A percentile compares a stretch with the other conserved stretches of the same genome.
Conservation (phyloP, 2,888 invertebrate species). For the Agrochola lota region DNA sequence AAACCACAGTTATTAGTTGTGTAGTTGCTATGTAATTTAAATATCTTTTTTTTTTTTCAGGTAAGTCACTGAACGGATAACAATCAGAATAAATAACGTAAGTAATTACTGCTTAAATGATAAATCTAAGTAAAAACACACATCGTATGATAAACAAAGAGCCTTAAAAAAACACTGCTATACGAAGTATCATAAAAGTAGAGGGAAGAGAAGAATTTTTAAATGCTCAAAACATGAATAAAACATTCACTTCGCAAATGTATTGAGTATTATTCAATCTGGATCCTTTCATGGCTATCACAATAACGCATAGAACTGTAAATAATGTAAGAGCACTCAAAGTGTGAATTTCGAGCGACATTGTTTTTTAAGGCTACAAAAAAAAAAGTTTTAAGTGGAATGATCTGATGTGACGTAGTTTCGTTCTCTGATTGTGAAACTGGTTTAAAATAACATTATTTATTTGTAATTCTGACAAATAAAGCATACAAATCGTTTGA, state of each 20-base stretch:
- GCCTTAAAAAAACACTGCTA: not conserved
- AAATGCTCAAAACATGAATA: conserved; percentile 53
- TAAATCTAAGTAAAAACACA: not conserved
- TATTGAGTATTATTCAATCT: conserved; percentile 49
- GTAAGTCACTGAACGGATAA: conserved; percentile 41
- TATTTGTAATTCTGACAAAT: not conserved
- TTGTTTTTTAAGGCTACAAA: conserved; percentile 30
- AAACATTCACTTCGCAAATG: conserved; percentile 50
- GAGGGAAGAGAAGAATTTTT: conserved; percentile 20
- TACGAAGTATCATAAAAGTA: not conserved
- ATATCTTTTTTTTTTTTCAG: conserved; percentile 53
- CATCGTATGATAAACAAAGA: conserved; percentile 6
- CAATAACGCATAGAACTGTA: conserved; percentile 45
- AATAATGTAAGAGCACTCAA: conserved; percentile 44
- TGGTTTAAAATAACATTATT: conserved; percentile 1
- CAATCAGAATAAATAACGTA: conserved; percentile 23
- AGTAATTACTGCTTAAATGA: conserved; percentile 19
- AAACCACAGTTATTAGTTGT: not conserved
- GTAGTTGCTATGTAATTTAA: conserved; percentile 11
- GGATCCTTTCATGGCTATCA: conserved; percentile 46
- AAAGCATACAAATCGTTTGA: conserved; percentile 7
- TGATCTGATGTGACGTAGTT: conserved; percentile 22
- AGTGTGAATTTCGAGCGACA: conserved; percentile 22
- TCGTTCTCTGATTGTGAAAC: not conserved
- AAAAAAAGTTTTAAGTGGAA: conserved; percentile 16